phyloP scores from a whole-genome alignment of 2,888 invertebrate genomes.

The Buathra laborator region DNA sequence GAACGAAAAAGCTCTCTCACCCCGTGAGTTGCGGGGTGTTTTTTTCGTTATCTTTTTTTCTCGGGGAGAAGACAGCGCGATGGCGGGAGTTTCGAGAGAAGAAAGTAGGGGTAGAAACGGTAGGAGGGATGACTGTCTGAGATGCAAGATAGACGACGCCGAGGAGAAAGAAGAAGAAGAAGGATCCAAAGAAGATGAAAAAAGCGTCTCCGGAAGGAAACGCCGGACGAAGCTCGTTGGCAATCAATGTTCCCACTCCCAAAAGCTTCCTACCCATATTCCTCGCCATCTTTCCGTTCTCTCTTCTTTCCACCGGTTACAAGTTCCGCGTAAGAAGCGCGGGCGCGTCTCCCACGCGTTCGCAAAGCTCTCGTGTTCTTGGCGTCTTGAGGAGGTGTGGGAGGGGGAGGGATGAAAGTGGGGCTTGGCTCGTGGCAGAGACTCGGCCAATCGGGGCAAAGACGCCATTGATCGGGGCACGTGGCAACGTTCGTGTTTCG shows the following conservation, averaged over 20 bases:
- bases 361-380: conserved; percentile 47
- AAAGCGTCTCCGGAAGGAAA: conserved; percentile 59
- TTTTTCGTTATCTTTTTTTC: conserved; percentile 10
- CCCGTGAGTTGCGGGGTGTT: conserved; percentile 8
- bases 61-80: conserved; percentile 50
- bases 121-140: neutral
- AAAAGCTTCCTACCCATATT: conserved; percentile 56
- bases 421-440: conserved; percentile 78
- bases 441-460: conserved; percentile 83
- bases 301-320: conserved; percentile 6
- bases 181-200: conserved; percentile 64
- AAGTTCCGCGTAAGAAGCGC: conserved; percentile 8
- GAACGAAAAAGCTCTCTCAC: conserved; percentile 44
- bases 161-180: conserved; percentile 59
- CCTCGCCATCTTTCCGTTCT: conserved; percentile 36
- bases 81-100: conserved; percentile 60
- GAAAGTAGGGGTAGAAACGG: conserved; percentile 18
- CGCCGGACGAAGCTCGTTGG: conserved; percentile 79
- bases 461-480: conserved; percentile 85
- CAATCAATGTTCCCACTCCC: conserved; percentile 84
- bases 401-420: conserved; percentile 70
- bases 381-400: conserved; percentile 68
- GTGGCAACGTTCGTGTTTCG: conserved; percentile 80
- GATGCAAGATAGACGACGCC: neutral
- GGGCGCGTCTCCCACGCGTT: conserved; percentile 22